Base-by-base conservation (phyloP, 2,113 vertebrate genomes). In the Ginglymostoma cirratum region DNA sequence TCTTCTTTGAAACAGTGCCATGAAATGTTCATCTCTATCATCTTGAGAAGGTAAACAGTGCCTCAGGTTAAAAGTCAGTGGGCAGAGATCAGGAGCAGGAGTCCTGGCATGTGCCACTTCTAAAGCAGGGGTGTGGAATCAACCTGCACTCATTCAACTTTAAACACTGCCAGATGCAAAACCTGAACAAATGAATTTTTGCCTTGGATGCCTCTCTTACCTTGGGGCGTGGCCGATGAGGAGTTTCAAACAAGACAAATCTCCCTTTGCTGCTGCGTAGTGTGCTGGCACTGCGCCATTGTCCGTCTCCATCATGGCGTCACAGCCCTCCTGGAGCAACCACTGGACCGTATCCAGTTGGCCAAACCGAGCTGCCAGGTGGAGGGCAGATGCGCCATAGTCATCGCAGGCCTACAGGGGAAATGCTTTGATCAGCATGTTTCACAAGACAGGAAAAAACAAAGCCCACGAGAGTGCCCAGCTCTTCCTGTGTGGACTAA, bases 241-340 rank as follows among this genome's bases (percentile, higher is more conserved):
- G 14, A 98, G 97, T 96, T 98, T 98, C 95, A 99, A 97, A 96
- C 98, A 98, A 96, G 97, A 97, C 38, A 98, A 97, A 96, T 98
- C 97, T 8, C 98, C 98, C 1, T 97, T 98, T 96, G 98, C 98
- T 0, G 98, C 98, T 0, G 98, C 97, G 0, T 98, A 98, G 97
- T 99, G 98, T 94, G 98, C 98, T 0, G 98, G 98, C 96, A 98
- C 96, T 0, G 98, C 98, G 61, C 98, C 98, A 66, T 98, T 98
- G 96, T 97, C 96, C 0, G 98, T 98, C 97, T 98, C 97, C 96
- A 96, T 96, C 0, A 97, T 96, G 4, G 98, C 97, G 0, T 23
- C 45, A 0, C 97, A 97, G 5, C 98, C 98, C 7, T 96, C 97
- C 0, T 96, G 97, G 30, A 98, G 97, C 96, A 98, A 97, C 98